Evolutionary conservation across 2,797 vertebrate species (phyloP).

Genomic region (Macroramphosus scolopax): DNA sequence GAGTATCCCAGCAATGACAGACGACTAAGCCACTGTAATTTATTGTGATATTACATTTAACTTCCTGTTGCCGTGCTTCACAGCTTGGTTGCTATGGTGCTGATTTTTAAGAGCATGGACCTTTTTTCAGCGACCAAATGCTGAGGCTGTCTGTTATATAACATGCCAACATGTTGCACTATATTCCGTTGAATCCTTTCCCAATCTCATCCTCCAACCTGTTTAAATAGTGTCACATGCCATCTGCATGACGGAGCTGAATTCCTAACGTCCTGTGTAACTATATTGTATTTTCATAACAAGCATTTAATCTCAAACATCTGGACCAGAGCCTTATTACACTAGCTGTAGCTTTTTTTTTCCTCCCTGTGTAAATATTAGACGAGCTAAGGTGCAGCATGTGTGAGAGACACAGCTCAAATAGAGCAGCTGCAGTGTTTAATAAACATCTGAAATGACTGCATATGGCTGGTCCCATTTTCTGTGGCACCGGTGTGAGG

Average conservation of each 20-base stretch:
- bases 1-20: neutral
- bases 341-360: constrained; percentile 51
- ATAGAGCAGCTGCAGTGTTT: constrained; percentile 61
- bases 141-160: constrained; percentile 45
- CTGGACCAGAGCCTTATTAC: constrained; percentile 60
- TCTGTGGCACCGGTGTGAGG: constrained; percentile 39
- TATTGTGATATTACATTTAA: constrained; percentile 43
- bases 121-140: constrained; percentile 61
- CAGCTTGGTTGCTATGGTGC: constrained; percentile 67
- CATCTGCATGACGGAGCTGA: constrained; percentile 52
- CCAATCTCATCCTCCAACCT: constrained; percentile 36
- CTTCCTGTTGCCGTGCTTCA: constrained; percentile 47
- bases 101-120: constrained; percentile 54
- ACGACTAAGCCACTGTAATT: no score
- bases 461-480: constrained; percentile 39
- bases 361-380: constrained; percentile 57
- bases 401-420: constrained; percentile 67
- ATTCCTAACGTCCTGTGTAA: constrained; percentile 55
- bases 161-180: constrained; percentile 52
- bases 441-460: constrained; percentile 64
- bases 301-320: constrained; percentile 64
- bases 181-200: constrained; percentile 48
- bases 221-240: constrained; percentile 47
- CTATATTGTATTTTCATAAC: constrained; percentile 62
- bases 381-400: constrained; percentile 57